These are phyloP conservation scores for Meda fulgida DNA, from an alignment of 2,797 vertebrate genomes.

Conservation along the genomic window DNA sequence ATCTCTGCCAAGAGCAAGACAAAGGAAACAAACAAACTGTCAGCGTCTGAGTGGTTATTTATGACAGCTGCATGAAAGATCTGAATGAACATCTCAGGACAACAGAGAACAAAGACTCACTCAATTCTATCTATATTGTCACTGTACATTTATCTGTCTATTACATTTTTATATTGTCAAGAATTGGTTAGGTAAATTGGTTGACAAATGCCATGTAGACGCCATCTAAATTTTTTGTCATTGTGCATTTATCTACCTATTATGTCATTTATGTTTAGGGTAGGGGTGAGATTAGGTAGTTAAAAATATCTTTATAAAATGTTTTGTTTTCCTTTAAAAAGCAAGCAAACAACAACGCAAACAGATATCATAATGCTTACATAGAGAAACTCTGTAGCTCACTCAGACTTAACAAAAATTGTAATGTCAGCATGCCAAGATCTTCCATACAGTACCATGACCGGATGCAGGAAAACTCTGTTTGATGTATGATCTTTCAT, in stretches of 20 bases:
- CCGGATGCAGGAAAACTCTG: conserved; percentile 9
- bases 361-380: not conserved
- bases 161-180: not conserved
- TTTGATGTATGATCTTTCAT: conserved; percentile 20
- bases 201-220: too few relatives aligned
- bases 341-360: not conserved
- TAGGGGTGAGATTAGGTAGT: not conserved
- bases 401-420: not conserved
- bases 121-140: conserved; percentile 5
- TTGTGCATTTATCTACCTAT: not conserved
- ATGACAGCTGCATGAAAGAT: conserved; percentile 23
- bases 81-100: conserved; percentile 39
- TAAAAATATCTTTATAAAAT: not conserved
- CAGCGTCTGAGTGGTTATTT: conserved; percentile 29
- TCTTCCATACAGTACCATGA: conserved; percentile 4
- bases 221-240: too few relatives aligned
- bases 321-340: not conserved
- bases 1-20: conserved; percentile 22
- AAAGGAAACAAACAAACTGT: conserved; percentile 40
- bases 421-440: not conserved
- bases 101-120: conserved; percentile 27
- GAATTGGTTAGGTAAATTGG: not conserved
- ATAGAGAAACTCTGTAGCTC: not conserved
- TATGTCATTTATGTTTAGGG: not conserved
- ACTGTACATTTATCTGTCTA: not conserved